Conservation (phyloP, 2,888 invertebrate species). For the Hirtodrosophila trivittata region DNA sequence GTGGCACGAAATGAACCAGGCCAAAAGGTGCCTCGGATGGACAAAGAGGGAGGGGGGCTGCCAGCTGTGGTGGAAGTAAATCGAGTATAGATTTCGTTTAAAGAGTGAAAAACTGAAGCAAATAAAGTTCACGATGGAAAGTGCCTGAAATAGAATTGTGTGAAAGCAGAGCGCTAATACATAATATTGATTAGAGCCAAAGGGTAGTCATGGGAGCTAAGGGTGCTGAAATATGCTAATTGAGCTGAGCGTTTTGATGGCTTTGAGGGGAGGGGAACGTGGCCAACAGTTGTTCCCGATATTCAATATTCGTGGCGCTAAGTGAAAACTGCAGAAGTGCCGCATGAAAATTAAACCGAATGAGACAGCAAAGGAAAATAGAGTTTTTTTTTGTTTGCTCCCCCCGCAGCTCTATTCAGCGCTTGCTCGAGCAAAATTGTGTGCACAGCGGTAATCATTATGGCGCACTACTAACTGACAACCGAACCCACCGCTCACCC, state of each 20-base stretch:
- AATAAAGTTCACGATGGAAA: conserved; percentile 19
- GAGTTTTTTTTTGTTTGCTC: not conserved
- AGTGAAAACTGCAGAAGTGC: conserved; percentile 55
- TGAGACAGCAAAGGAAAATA: conserved; percentile 12
- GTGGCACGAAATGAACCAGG: conserved; percentile 63
- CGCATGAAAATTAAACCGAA: conserved; percentile 57
- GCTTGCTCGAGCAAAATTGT: conserved; percentile 17
- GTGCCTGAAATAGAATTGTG: conserved; percentile 8
- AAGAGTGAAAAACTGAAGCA: conserved; percentile 13
- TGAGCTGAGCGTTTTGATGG: conserved; percentile 12
- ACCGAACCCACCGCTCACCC: conserved; percentile 7
- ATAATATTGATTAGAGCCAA: conserved; percentile 45
- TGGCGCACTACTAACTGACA: conserved; percentile 29
- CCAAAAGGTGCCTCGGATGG: conserved; percentile 40
- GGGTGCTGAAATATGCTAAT: conserved; percentile 41
- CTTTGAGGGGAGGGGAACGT: not conserved
- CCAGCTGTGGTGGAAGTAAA: conserved; percentile 31
- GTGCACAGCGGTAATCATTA: conserved; percentile 57
- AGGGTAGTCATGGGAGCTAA: conserved; percentile 1
- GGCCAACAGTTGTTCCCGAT: conserved; percentile 31
- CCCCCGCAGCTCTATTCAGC: not conserved
- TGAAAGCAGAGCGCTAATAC: conserved; percentile 17
- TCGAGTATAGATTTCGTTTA: conserved; percentile 17
- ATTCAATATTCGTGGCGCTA: conserved; percentile 43
- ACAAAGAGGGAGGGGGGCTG: conserved; percentile 12